Conservation (phyloP, 2,113 vertebrate species). For the Entosphenus tridentatus region DNA sequence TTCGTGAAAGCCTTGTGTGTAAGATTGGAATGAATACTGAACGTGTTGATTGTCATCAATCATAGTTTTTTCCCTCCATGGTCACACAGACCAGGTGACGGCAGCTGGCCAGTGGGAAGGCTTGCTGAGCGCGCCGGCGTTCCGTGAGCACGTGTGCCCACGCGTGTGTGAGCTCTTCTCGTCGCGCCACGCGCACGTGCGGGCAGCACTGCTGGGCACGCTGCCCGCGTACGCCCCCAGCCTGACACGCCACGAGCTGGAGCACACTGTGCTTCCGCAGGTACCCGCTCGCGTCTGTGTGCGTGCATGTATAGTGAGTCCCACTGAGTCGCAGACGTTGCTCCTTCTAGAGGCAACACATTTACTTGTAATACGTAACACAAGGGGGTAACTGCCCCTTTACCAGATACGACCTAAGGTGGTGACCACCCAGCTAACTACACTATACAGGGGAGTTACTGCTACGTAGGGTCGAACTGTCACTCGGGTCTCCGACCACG, state of each 20-base stretch:
- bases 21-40: neutral
- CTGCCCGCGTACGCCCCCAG: conserved; percentile 58
- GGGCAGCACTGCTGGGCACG: conserved; percentile 56
- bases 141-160: conserved; percentile 53
- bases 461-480: no score
- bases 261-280: conserved; percentile 74
- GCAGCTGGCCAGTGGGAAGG: conserved; percentile 22
- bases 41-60: neutral
- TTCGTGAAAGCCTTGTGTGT: neutral
- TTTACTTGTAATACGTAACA: no score
- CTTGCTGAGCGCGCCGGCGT: conserved; percentile 50
- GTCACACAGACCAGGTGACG: conserved; percentile 27
- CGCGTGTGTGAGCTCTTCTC: conserved; percentile 64
- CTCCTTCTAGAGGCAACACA: no score
- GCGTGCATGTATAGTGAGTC: no score
- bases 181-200: conserved; percentile 70
- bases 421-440: no score
- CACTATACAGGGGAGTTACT: no score
- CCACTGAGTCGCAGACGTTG: no score
- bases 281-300: conserved; percentile 17
- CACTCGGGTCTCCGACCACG: no score
- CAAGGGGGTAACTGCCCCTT: no score
- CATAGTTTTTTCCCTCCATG: neutral
- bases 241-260: conserved; percentile 58
- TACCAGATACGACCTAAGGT: no score